These are phyloP conservation scores for Leptonema lineaticorne DNA, from an alignment of 1,140 invertebrate genomes.

Conservation along the genomic window DNA sequence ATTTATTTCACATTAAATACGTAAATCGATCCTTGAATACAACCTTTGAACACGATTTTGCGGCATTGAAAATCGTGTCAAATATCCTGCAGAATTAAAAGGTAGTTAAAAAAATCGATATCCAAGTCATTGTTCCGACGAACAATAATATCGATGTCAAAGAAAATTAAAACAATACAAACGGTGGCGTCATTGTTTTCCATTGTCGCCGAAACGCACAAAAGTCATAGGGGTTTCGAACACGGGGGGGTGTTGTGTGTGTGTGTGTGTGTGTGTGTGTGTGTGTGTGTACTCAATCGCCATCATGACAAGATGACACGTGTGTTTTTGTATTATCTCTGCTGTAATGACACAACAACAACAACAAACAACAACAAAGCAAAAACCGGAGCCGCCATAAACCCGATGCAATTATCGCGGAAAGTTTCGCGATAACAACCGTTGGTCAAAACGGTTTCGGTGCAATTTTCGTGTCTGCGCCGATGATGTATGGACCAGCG, in stretches of 20 bases:
- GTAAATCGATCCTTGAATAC: no score
- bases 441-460: neutral
- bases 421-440: neutral
- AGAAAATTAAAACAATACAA: constrained; percentile 37
- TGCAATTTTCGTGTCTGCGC: constrained; percentile 9
- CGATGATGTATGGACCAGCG: neutral
- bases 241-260: no score
- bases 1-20: no score
- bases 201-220: neutral
- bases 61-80: no score
- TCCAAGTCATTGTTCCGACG: constrained; percentile 28
- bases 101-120: no score
- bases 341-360: neutral
- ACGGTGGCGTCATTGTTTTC: constrained; percentile 15
- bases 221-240: constrained; percentile 7
- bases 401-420: no score
- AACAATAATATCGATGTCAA: constrained; percentile 36
- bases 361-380: neutral
- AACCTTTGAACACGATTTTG: no score
- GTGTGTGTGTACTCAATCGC: no score
- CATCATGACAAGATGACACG: constrained; percentile 19
- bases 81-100: no score
- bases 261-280: no score
- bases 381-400: neutral
- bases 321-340: no score